phyloP scores from a whole-genome alignment of 2,888 invertebrate genomes.

The Dorcus parallelipipedus region DNA sequence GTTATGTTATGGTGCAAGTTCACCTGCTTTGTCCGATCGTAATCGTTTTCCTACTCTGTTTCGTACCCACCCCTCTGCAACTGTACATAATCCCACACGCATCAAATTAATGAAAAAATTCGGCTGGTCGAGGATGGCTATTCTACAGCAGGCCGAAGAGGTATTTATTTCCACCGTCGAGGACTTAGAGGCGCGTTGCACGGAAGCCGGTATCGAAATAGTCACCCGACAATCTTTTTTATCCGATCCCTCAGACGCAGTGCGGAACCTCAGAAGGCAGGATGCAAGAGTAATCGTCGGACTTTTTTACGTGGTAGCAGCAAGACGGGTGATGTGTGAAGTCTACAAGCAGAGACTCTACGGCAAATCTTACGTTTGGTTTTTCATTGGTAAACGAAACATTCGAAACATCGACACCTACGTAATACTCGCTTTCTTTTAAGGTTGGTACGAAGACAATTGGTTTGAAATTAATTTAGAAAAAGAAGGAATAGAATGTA shows the following conservation, averaged over 20 bases:
- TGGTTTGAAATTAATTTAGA: constrained; percentile 92
- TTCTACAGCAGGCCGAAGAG: constrained; percentile 97
- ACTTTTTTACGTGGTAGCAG: constrained; percentile 97
- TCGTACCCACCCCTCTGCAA: constrained; percentile 98
- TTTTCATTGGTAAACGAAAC: constrained; percentile 82
- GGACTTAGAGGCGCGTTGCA: constrained; percentile 92
- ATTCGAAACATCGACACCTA: neutral
- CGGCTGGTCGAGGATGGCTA: constrained; percentile 96
- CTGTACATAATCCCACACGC: constrained; percentile 96
- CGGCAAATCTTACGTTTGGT: constrained; percentile 97
- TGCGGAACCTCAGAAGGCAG: constrained; percentile 88
- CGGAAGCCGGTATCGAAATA: constrained; percentile 89
- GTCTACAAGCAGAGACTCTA: constrained; percentile 91
- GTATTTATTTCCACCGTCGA: constrained; percentile 87
- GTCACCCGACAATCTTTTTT: constrained; percentile 95
- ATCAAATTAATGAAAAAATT: constrained; percentile 96
- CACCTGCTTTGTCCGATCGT: constrained; percentile 95
- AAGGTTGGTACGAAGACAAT: constrained; percentile 98
- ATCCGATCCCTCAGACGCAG: constrained; percentile 95
- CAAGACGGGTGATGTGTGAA: constrained; percentile 93
- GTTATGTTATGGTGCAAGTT: constrained; percentile 98
- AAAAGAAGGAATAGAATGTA: constrained; percentile 87
- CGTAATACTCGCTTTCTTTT: constrained; percentile 12
- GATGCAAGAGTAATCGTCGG: constrained; percentile 98
- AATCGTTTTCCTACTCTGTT: constrained; percentile 97